Conservation (phyloP, 2,888 invertebrate genomes). For the Apoderus coryli region DNA sequence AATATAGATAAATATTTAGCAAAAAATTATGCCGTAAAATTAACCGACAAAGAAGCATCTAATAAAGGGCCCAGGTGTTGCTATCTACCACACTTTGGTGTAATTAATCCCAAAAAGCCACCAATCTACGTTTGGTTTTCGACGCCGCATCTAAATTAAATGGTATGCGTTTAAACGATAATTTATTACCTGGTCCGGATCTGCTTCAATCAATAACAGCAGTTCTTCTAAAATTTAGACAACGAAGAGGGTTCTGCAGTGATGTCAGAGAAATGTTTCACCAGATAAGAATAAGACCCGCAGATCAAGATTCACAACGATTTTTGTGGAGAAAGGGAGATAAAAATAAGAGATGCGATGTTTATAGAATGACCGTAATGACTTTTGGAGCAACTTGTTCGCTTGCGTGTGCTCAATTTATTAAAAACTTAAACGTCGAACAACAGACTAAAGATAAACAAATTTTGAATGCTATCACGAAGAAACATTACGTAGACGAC, state of each 20-base stretch:
- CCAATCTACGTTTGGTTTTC: too few species aligned
- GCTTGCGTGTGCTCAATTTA: conserved; percentile 16
- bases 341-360: conserved; percentile 9
- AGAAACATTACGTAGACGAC: conserved; percentile 18
- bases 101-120: too few species aligned
- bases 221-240: conserved; percentile 3
- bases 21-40: neutral
- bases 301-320: conserved; percentile 17
- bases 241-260: neutral
- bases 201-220: neutral
- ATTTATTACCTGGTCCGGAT: conserved; percentile 4
- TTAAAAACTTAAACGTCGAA: conserved; percentile 13
- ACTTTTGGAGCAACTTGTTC: conserved; percentile 19
- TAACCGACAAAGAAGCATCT: conserved; percentile 4
- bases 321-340: conserved; percentile 12
- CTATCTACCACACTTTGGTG: conserved; percentile 2
- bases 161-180: conserved; percentile 3
- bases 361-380: conserved; percentile 17
- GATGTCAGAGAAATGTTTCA: conserved; percentile 5
- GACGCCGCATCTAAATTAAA: neutral
- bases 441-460: neutral
- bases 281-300: conserved; percentile 15
- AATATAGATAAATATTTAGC: conserved; percentile 2
- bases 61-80: neutral
- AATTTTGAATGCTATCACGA: conserved; percentile 8